Evolutionary conservation across 2,888 invertebrate genomes (phyloP).

Genomic region (Candidula unifasciata): DNA sequence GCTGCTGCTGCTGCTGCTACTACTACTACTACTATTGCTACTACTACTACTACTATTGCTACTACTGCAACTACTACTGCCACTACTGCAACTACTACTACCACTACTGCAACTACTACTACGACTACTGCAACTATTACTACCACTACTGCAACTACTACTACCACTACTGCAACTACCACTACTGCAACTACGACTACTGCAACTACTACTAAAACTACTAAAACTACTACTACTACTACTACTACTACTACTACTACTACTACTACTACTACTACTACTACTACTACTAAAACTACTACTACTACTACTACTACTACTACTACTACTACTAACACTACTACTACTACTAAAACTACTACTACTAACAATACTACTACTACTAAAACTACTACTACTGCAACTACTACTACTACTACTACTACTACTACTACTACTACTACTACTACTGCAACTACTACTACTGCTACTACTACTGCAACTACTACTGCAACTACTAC

Average conservation of each 20-base stretch:
- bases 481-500: not conserved
- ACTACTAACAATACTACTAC: conserved; percentile 27
- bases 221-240: too few species aligned
- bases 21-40: too few species aligned
- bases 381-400: conserved; percentile 18
- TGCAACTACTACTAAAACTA: conserved; percentile 20
- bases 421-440: too few species aligned
- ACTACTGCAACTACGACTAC: conserved; percentile 24
- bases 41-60: not conserved
- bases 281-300: too few species aligned
- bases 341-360: conserved; percentile 17
- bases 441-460: too few species aligned
- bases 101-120: conserved; percentile 23
- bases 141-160: too few species aligned
- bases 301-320: too few species aligned
- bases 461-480: not conserved
- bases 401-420: not conserved
- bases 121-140: too few species aligned
- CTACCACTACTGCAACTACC: conserved; percentile 25
- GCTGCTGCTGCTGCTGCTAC: too few species aligned
- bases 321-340: conserved; percentile 24
- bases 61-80: not conserved
- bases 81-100: not conserved
- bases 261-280: too few species aligned
- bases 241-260: too few species aligned